These are phyloP conservation scores for Decapterus maruadsi DNA, from an alignment of 2,797 vertebrate genomes.

Conservation along the genomic window DNA sequence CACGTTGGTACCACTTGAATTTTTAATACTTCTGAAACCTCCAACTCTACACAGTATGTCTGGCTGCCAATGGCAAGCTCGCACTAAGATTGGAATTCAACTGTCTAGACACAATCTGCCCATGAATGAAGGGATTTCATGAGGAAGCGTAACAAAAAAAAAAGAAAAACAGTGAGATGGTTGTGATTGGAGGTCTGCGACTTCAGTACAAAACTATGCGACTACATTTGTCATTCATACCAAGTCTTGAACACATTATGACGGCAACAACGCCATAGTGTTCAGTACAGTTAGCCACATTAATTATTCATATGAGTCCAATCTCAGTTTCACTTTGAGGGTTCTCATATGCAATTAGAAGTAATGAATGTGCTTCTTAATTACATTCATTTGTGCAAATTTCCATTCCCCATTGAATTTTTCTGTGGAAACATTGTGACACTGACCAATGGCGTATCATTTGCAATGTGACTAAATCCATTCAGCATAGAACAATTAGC, in stretches of 20 bases:
- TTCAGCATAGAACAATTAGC: constrained; percentile 85
- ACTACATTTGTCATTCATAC: constrained; percentile 37
- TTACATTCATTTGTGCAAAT: constrained; percentile 87
- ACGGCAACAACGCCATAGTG: constrained; percentile 49
- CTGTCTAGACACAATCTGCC: constrained; percentile 76
- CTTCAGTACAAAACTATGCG: constrained; percentile 8
- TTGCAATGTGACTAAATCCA: constrained; percentile 84
- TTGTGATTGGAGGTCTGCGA: constrained; percentile 14
- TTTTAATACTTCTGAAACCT: constrained; percentile 64
- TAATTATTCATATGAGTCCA: constrained; percentile 82
- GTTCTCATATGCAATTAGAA: constrained; percentile 85
- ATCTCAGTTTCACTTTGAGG: constrained; percentile 84
- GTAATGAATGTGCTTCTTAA: constrained; percentile 87
- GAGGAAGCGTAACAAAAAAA: constrained; percentile 1
- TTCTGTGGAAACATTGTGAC: constrained; percentile 85
- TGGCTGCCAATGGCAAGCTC: constrained; percentile 50
- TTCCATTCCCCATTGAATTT: constrained; percentile 82
- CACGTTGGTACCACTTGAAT: constrained; percentile 64
- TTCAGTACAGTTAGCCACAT: constrained; percentile 70
- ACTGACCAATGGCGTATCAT: constrained; percentile 86
- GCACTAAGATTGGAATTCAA: constrained; percentile 63
- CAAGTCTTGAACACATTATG: constrained; percentile 47
- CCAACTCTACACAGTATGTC: constrained; percentile 35
- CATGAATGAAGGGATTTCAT: constrained; percentile 60
- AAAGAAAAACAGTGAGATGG: constrained; percentile 3